These are phyloP conservation scores for Dichetophora obliterata DNA, from an alignment of 2,888 invertebrate species.

Conservation along the genomic window DNA sequence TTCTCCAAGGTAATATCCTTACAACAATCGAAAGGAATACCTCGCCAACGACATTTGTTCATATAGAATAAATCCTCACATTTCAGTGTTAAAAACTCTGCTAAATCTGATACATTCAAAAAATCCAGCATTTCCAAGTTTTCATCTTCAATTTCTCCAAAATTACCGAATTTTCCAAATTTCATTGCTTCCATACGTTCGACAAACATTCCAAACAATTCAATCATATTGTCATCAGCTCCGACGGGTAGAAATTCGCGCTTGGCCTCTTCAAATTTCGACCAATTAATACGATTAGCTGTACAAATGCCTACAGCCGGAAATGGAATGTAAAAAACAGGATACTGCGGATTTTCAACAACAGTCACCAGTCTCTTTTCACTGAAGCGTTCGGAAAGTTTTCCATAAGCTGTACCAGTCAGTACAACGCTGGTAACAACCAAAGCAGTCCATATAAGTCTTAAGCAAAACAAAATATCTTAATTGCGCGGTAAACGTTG, in stretches of 20 bases:
- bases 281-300: conserved; percentile 66
- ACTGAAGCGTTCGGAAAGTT: conserved; percentile 59
- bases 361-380: conserved; percentile 63
- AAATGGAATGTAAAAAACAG: conserved; percentile 63
- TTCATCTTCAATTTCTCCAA: conserved; percentile 57
- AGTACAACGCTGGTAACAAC: conserved; percentile 56
- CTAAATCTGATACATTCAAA: conserved; percentile 58
- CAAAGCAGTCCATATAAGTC: conserved; percentile 61
- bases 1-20: conserved; percentile 68
- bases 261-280: conserved; percentile 58
- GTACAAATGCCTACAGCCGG: conserved; percentile 66
- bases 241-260: conserved; percentile 57
- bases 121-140: conserved; percentile 60
- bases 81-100: conserved; percentile 51
- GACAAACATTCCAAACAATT: conserved; percentile 57
- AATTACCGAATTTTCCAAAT: conserved; percentile 59
- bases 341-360: conserved; percentile 65
- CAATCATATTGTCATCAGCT: conserved; percentile 50
- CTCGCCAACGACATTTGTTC: conserved; percentile 68
- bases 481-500: conserved; percentile 1
- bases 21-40: conserved; percentile 67
- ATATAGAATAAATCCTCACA: conserved; percentile 68
- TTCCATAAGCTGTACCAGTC: conserved; percentile 55
- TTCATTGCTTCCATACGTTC: conserved; percentile 58
- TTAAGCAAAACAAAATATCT: conserved; percentile 39